These are phyloP conservation scores for Eulacestoma nigropectus DNA, from an alignment of 2,113 vertebrate species.

Conservation along the genomic window DNA sequence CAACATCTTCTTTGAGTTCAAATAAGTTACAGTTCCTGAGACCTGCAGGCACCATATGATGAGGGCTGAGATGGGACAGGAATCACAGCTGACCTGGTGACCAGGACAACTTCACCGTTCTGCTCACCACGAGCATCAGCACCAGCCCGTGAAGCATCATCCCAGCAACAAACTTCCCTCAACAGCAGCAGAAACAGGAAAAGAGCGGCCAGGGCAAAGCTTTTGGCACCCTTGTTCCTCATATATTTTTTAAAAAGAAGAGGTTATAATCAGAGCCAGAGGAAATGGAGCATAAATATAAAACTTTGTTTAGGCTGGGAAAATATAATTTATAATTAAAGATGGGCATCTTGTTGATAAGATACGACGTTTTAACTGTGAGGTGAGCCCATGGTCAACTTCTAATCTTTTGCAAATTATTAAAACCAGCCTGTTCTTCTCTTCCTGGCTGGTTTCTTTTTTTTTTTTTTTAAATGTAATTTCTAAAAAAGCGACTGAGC, in stretches of 20 bases:
- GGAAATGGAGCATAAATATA: conserved; percentile 17
- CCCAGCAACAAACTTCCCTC: background rate
- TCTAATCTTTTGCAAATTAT: background rate
- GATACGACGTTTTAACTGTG: background rate
- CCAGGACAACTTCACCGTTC: background rate
- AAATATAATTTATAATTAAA: conserved; percentile 33
- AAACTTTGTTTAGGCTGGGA: conserved; percentile 20
- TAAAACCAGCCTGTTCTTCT: background rate
- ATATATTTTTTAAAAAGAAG: background rate
- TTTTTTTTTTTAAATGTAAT: background rate
- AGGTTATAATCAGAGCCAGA: background rate
- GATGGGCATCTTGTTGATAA: conserved; percentile 11
- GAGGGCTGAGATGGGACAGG: background rate
- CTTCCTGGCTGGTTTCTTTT: background rate
- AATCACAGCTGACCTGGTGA: background rate
- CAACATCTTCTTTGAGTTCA: background rate
- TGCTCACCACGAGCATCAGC: background rate
- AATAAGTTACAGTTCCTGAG: background rate
- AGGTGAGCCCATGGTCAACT: background rate
- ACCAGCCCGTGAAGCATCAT: accelerated
- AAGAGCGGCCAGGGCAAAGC: background rate
- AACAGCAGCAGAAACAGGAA: background rate
- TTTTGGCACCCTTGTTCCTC: background rate
- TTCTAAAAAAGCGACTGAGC: background rate
- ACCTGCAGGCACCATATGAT: background rate